phyloP scores from a whole-genome alignment of 1,140 invertebrate species.

The Dinothrombium tinctorium region DNA sequence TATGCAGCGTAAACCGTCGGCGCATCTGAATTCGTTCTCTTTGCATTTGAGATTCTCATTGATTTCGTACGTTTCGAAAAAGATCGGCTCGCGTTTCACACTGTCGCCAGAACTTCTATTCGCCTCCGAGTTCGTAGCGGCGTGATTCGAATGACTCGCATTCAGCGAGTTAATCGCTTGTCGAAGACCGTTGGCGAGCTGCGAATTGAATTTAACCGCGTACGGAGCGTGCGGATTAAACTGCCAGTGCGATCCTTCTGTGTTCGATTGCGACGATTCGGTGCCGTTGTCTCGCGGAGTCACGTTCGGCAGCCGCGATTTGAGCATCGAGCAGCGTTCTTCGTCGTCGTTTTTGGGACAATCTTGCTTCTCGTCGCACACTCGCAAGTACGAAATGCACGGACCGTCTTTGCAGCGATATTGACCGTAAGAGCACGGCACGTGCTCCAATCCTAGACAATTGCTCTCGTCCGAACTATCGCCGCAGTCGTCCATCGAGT shows the following conservation, averaged over 20 bases:
- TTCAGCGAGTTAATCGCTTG: not conserved
- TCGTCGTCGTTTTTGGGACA: not conserved
- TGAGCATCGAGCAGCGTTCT: not conserved
- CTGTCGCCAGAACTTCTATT: not conserved
- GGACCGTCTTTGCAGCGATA: conserved; percentile 1
- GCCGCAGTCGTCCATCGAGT: conserved; percentile 83
- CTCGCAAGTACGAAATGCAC: not conserved
- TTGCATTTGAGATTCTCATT: too few species aligned
- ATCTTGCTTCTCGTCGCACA: not conserved
- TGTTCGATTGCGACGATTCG: not conserved
- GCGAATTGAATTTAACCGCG: not conserved
- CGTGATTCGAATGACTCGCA: not conserved
- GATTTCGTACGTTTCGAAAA: too few species aligned
- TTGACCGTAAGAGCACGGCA: not conserved
- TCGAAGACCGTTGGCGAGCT: not conserved
- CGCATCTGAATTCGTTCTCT: not conserved
- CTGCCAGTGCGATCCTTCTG: not conserved
- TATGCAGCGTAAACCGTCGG: not conserved
- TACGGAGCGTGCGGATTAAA: not conserved
- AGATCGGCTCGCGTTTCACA: not conserved
- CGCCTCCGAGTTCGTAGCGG: too few species aligned
- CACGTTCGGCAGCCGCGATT: not conserved
- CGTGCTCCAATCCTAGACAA: conserved; percentile 26
- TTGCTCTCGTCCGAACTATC: conserved; percentile 69
- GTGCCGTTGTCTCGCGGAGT: not conserved